These are phyloP conservation scores for Diglossa brunneiventris DNA, from an alignment of 2,113 vertebrate species.

Conservation along the genomic window DNA sequence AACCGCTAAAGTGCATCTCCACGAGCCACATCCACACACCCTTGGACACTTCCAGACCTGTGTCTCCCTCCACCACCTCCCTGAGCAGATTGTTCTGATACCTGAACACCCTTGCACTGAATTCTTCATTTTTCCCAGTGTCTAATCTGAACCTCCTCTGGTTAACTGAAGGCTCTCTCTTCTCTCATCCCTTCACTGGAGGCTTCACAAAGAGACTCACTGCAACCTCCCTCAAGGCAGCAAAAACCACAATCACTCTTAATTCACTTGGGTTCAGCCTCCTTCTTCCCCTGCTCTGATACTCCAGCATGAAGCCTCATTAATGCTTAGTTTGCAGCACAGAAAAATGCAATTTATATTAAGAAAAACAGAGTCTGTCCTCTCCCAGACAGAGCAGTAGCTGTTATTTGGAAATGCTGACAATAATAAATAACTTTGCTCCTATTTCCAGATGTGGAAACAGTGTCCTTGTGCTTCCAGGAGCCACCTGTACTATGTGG, in stretches of 20 bases:
- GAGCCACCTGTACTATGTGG: fast-evolving
- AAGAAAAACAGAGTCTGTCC: not conserved
- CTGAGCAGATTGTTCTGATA: not conserved
- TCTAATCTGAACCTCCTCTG: not conserved
- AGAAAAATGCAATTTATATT: not conserved
- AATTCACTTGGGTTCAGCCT: not conserved
- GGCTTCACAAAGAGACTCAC: not conserved
- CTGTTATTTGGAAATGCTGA: not conserved
- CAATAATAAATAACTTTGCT: not conserved
- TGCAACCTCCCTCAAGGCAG: not conserved
- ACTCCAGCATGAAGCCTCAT: not conserved
- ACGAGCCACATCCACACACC: not conserved
- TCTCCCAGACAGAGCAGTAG: not conserved
- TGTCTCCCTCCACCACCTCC: not conserved
- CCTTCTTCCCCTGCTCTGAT: not conserved
- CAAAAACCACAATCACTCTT: not conserved
- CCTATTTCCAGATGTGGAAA: not conserved
- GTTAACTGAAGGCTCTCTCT: too few relatives aligned
- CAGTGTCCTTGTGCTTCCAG: not conserved
- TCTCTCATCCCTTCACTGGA: not conserved
- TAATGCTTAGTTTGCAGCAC: not conserved
- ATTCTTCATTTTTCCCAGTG: fast-evolving
- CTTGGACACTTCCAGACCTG: too few relatives aligned
- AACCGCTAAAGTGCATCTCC: fast-evolving
- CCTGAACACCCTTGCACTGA: not conserved